Evolutionary conservation across 2,113 vertebrate genomes (phyloP), one percentile per base, ranked within the genome.

Genomic region (Halichoeres trimaculatus): DNA sequence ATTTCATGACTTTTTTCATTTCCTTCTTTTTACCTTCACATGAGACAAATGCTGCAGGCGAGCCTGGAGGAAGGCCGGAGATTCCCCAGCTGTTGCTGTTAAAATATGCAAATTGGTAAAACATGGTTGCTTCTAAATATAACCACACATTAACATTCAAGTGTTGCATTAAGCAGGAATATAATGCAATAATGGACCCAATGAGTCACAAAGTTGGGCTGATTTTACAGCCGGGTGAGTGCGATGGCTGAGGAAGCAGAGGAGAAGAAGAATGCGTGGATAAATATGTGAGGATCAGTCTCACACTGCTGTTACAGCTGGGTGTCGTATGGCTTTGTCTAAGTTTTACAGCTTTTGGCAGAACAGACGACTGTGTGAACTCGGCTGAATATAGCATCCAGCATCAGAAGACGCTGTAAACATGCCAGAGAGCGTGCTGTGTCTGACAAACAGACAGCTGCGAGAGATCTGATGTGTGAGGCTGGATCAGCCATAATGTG

Each of bases 51-150:
- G 86, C 86, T 80, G 56, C 4, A 51, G 82, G 81, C 81, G 14
- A 79, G 71, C 68, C 81, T 61, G 20, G n/a, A 58, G 72, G 85
- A 84, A 52, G 68, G 56, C 5, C 24, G 77, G 86, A 76, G 80
- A 82, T 76, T 80, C 86, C 82, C 83, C 88, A 90, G 87, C 83
- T 89, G 90, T 75, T 74, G 59, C 71, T 62, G 43, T 59, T 89
- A 66, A 86, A 82, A 78, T 78, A 85, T 90, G 84, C 71, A 85
- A 85, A 92, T 90, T 80, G 72, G 43, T 51, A 24, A 74, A 89
- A 88, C 79, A 78, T 78, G 83, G 60, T 71, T 72, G 56, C 14
- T 34, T 61, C 85, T 88, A 88, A 89, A 88, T 83, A 89, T 89
- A 84, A 86, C 52, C 12, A 2, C 1, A 43, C 67, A 82, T 90